Conservation (phyloP, 2,888 invertebrate genomes). For the Drosophila vallismaia region DNA sequence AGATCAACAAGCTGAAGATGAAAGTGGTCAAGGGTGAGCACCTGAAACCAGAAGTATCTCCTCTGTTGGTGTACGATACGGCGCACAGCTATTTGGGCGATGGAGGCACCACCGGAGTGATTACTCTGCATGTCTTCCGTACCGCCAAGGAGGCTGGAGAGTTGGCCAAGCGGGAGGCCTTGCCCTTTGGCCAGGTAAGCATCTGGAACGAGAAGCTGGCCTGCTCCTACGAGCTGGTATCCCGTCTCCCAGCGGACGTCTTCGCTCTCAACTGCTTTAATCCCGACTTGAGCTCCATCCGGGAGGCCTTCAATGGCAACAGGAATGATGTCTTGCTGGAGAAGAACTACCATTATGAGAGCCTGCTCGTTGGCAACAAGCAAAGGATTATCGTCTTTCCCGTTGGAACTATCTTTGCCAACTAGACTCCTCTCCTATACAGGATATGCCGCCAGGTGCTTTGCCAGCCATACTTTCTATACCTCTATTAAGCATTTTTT, state of each 20-base stretch:
- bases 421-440: conserved; percentile 48
- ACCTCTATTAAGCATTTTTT: conserved; percentile 28
- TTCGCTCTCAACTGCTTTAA: conserved; percentile 80
- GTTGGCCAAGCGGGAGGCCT: conserved; percentile 66
- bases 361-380: conserved; percentile 52
- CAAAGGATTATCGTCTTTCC: conserved; percentile 81
- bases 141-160: conserved; percentile 80
- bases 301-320: conserved; percentile 23
- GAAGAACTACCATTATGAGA: conserved; percentile 81
- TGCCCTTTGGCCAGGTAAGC: conserved; percentile 61
- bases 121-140: conserved; percentile 80
- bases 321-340: conserved; percentile 64
- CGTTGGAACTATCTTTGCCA: conserved; percentile 81
- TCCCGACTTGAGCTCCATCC: conserved; percentile 58
- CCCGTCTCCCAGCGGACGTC: conserved; percentile 51
- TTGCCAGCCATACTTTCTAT: conserved; percentile 15
- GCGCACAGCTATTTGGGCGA: conserved; percentile 70
- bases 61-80: conserved; percentile 75
- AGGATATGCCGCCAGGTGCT: background rate
- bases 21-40: conserved; percentile 49
- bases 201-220: conserved; percentile 82
- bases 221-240: conserved; percentile 79
- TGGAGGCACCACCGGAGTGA: conserved; percentile 55
- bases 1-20: conserved; percentile 61
- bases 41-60: conserved; percentile 44